Base-by-base conservation (phyloP, 2,797 vertebrate genomes). In the Adrianichthys oophorus region DNA sequence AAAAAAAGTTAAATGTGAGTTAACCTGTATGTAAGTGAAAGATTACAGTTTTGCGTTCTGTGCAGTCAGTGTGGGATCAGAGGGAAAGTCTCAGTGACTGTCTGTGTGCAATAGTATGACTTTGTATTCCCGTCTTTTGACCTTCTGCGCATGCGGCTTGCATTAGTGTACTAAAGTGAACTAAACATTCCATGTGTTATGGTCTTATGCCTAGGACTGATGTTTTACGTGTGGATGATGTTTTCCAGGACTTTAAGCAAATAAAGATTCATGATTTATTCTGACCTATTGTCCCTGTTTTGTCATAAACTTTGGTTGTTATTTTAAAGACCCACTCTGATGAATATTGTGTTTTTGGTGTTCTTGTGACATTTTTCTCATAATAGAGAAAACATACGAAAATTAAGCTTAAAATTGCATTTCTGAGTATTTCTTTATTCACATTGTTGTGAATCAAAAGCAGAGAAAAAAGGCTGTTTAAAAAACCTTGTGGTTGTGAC, bases 201-300 rank as follows among this genome's bases (percentile, higher is more conserved):
- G 57, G 48, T 70, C 64, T 72, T 59, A 65, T 54, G 41, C 72
- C 42, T 19, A 61, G 69, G 43, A 74, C 68, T 37, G 45, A 59
- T 40, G 55, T 79, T 23, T 55, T 85, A 72, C 66, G 78, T 90
- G 90, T 83, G 68, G 65, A 72, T 64, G 53, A 65, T 66, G 59
- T 72, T 79, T 83, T 76, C 62, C 70, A 75, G 75, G 59, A 64
- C 52, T 84, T 76, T 50, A 67, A 68, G 52, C 29, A 56, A 87
- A 87, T 91, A 89, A 91, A 91, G 54, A 73, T 76, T 56, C 53
- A 79, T 58, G 78, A 19, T 12, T 12, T 2, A 37, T 82, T 70
- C 46, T 65, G 48, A 48, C 44, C 52, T 17, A 17, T 21, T 43
- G 23, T 14, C 24, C 1, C 3, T 49, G 8, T 48, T 54, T 62